Base-by-base conservation (phyloP, 1,140 invertebrate genomes). In the Teleopsis dalmanni region DNA sequence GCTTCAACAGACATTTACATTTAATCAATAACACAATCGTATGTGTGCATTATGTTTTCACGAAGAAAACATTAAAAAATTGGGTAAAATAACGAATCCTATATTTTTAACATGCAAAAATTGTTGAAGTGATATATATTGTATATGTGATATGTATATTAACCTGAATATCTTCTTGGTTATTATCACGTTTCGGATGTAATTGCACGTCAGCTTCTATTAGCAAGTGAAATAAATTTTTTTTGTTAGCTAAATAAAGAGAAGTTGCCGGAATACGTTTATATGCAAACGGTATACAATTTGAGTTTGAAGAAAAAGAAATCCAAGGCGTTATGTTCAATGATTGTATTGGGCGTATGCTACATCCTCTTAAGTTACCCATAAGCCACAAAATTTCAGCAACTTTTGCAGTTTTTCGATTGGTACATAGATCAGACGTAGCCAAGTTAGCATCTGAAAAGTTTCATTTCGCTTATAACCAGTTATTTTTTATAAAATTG, bases 301-400 rank as follows among this genome's bases (percentile, higher is more conserved):
- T 61, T 7, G 63, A 60, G 4, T 59, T 53, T 14, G 55, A 6
- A 6, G 59, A 55, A 45, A 70, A 71, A 31, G 62, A 59, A 13
- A 71, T 63, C 60, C 65, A 72, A 13, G 61, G 62, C 25, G 58
- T 64, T 42, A 58, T 71, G 70, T 75, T 67, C 63, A 70, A 52
- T 9, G 50, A 51, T 36, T 70, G 67, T 34, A 58, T 11, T 4
- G 77, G 77, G 48, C 70, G 74, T 50, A 79, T 57, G 19, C 75
- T 75, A 52, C 74, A 79, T 21, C 77, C 69, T 26, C 71, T 64
- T 52, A 75, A 72, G 27, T 74, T 70, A 11, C 62, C 73, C 54
- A 72, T 59, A 50, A 72, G 71, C 76, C 76, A 79, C 21, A 80
- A 55, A 38, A 80, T 68, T 55, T 80, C 76, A 25, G 72, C 73